Evolutionary conservation across 2,797 vertebrate species (phyloP), one percentile per base, ranked within the genome.

Genomic region (Avahi laniger): DNA sequence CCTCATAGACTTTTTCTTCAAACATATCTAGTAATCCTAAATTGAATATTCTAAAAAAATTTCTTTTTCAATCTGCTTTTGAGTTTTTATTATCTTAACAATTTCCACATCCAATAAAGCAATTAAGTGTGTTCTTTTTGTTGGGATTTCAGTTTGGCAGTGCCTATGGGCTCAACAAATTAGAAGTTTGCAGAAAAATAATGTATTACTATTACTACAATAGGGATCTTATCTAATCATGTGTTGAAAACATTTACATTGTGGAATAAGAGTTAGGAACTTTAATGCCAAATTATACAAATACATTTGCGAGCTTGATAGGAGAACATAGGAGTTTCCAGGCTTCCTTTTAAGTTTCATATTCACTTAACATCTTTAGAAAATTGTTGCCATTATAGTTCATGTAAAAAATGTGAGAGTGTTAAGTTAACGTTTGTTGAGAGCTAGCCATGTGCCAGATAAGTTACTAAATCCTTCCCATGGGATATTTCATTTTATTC

Each of bases 101-200:
- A 83, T 85, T 54, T 91, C 22, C n/a, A 81, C 50, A 73, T 89
- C 20, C 30, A 89, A 13, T 92, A 84, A 88, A 87, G 43, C 48
- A 87, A 78, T 73, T 87, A 73, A 85, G 9, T 83, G 7, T 76
- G 2, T 72, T 89, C 33, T 95, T 81, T 79, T 63, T 46, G 48
- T 73, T 93, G 81, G 54, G 14, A 54, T 91, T 97, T 95, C 69
- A 87, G 91, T 94, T 96, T 94, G 95, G 89, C 94, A 96, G 30
- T 73, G 7, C 15, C 35, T 67, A 26, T 67, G 7, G 7, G 22
- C 12, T 91, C 69, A 65, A 79, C 20, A 83, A 88, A 95, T 52
- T 92, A 35, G 48, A 75, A 61, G 46, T 52, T n/a, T 5, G 82
- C 46, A 79, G 43, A 91, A 86, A 89, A 91, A 52, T 30, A 67